These are phyloP conservation scores for Sander vitreus DNA, from an alignment of 2,113 vertebrate species.

Conservation along the genomic window DNA sequence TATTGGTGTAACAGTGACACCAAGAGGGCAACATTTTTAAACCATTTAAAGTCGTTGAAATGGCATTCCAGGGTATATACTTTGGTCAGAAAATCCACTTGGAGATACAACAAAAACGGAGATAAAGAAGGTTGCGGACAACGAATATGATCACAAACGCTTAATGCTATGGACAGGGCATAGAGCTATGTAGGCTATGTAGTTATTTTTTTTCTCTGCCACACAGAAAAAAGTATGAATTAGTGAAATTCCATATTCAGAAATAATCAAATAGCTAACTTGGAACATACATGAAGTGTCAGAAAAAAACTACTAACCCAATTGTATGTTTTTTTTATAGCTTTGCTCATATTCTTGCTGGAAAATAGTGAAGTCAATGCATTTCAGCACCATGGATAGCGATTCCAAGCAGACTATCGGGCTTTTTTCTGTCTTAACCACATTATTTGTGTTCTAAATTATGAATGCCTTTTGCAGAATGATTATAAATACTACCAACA, in stretches of 20 bases:
- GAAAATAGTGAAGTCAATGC: rapidly evolving
- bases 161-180: background rate
- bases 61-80: background rate
- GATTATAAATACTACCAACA: background rate
- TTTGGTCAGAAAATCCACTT: background rate
- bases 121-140: background rate
- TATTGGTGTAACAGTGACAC: conserved; percentile 40
- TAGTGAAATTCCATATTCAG: background rate
- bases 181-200: rapidly evolving
- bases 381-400: conserved; percentile 10
- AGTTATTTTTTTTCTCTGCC: background rate
- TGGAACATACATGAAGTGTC: too few species aligned
- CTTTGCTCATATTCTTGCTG: background rate
- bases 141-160: background rate
- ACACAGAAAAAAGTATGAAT: background rate
- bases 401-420: background rate
- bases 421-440: too few species aligned
- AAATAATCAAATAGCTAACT: too few species aligned
- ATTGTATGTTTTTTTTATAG: background rate
- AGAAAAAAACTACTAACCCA: background rate
- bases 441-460: too few species aligned
- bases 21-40: conserved; percentile 7
- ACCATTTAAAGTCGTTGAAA: background rate
- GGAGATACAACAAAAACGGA: background rate
- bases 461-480: background rate